Evolutionary conservation across 2,113 vertebrate genomes (phyloP).

Genomic region (Regulus satrapa): DNA sequence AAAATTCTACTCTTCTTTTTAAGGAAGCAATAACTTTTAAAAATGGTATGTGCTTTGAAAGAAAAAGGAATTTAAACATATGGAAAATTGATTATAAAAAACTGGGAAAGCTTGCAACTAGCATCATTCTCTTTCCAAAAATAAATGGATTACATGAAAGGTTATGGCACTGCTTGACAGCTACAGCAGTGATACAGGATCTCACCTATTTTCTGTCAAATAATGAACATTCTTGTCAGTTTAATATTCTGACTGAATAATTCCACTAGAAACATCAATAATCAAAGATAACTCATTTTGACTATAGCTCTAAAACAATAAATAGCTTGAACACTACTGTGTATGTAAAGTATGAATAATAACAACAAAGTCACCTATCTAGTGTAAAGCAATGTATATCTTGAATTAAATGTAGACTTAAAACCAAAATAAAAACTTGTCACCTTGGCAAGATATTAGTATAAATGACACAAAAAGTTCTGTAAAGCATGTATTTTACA

Average conservation of each 20-base stretch:
- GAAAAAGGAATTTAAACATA: neutral
- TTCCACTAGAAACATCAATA: neutral
- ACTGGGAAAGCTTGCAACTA: neutral
- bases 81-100: neutral
- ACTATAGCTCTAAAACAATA: neutral
- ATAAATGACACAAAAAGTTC: neutral
- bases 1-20: neutral
- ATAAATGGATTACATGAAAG: neutral
- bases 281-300: constrained; percentile 14
- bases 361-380: neutral
- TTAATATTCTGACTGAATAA: neutral
- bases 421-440: neutral
- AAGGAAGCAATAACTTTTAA: neutral
- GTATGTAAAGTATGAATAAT: neutral
- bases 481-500: neutral
- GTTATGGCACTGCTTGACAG: neutral
- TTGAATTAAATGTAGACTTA: neutral
- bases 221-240: neutral
- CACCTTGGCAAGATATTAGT: neutral
- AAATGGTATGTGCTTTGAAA: neutral
- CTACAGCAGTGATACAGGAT: neutral
- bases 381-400: neutral
- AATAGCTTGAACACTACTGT: neutral
- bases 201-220: constrained; percentile 6
- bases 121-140: too few relatives aligned